phyloP scores from a whole-genome alignment of 2,113 vertebrate species.

The Pelusios castaneus region DNA sequence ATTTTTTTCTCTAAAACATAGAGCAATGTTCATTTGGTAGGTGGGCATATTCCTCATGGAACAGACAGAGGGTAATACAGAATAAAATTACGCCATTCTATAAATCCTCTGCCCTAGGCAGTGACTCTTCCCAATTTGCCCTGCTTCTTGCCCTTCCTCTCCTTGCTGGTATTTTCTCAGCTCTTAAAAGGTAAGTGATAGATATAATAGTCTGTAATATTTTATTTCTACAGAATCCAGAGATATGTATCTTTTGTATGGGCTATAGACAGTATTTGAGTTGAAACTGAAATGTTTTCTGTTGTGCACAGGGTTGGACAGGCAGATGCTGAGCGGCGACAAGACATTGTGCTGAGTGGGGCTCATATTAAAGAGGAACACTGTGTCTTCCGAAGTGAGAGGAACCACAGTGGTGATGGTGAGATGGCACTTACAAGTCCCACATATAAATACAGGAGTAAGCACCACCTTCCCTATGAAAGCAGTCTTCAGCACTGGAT shows the following conservation, averaged over 20 bases:
- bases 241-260: accelerated
- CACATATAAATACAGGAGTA: not conserved
- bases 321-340: conserved; percentile 92
- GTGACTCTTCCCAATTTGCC: not conserved
- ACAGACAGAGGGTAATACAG: not conserved
- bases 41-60: not conserved
- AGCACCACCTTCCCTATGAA: conserved; percentile 1
- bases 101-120: not conserved
- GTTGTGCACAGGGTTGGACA: conserved; percentile 90
- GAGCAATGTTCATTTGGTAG: not conserved
- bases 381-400: conserved; percentile 95
- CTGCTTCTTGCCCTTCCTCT: not conserved
- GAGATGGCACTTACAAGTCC: not conserved
- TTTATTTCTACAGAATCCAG: accelerated
- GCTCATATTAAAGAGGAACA: conserved; percentile 98
- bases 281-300: conserved; percentile 27
- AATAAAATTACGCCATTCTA: not conserved
- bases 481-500: not conserved
- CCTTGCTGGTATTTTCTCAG: not conserved
- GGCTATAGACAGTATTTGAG: not conserved
- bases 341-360: conserved; percentile 97
- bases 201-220: accelerated
- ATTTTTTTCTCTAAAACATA: not conserved
- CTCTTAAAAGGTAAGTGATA: not conserved
- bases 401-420: conserved; percentile 90